Evolutionary conservation across 1,140 invertebrate species (phyloP), one percentile per base, ranked within the genome.

Genomic region (Ceratosolen solmsi): DNA sequence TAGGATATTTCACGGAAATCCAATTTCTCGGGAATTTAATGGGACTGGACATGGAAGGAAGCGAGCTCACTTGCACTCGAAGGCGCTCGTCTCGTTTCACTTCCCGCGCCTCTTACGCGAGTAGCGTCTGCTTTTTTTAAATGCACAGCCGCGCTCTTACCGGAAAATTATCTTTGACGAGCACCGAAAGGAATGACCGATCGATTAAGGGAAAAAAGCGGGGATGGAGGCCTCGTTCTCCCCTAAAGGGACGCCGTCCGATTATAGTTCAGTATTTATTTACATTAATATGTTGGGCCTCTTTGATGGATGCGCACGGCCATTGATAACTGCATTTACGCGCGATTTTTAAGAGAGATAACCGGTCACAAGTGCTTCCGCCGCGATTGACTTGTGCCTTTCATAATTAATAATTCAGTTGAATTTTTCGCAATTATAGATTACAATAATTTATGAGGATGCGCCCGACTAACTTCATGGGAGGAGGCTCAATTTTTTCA

Each of bases 201-300:
- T 82, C 80, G 80, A 82, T 82, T 77, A 81, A 82, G 54, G 65
- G 54, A 54, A 27, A 82, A 81, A 75, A 81, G n/a, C 20, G 8
- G 15, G 51, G n/a, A 11, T 63, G 3, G 27, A 9, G 2, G 4
- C 25, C 25, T 27, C 25, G 25, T 25, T 20, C 25, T 63, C 58
- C 2, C 58, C 25, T 3, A 25, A 49, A 36, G 11, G 38, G 41
- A 38, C 7, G 17, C 63, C 20, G 20, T 15, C 3, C 20, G 51
- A 54, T 54, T 68, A 38, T 36, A 38, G 17, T 5, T 68, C 33
- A n/a, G 63, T 68, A 33, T 68, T 68, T 68, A 68, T 68, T 68
- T 33, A 38, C 20, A 33, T 68, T 68, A 68, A 68, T n/a, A n/a
- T 38, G 63, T 68, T 38, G 63, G 33, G 63, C 63, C 17, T 1